phyloP scores from a whole-genome alignment of 2,113 vertebrate genomes.

The Pleuronectes platessa region DNA sequence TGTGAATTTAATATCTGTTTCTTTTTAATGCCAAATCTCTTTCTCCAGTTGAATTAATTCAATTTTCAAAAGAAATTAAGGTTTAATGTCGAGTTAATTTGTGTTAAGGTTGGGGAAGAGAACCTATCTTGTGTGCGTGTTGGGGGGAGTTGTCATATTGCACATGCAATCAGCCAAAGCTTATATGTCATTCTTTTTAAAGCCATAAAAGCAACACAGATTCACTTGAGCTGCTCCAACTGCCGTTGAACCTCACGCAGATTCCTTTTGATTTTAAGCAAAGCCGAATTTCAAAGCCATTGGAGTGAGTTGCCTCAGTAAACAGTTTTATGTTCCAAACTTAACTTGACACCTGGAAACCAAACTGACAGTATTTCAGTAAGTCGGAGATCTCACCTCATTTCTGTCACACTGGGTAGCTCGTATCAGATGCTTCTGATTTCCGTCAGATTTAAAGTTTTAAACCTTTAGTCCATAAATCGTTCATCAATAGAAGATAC shows the following conservation, averaged over 20 bases:
- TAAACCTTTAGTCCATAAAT: no score
- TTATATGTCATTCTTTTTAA: constrained; percentile 39
- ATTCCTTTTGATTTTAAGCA: constrained; percentile 14
- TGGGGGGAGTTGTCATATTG: constrained; percentile 10
- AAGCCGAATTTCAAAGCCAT: constrained; percentile 2
- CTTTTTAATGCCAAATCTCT: constrained; percentile 28
- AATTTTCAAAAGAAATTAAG: background rate
- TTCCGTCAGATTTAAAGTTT: background rate
- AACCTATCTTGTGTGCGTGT: background rate
- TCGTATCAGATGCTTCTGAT: background rate
- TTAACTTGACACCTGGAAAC: background rate
- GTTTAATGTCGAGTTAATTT: background rate
- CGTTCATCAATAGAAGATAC: no score
- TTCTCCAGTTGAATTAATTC: background rate
- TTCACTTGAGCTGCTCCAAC: background rate
- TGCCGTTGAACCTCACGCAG: constrained; percentile 13
- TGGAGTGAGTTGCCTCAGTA: background rate
- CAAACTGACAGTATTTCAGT: background rate
- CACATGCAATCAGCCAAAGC: constrained; percentile 60
- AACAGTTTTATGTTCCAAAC: background rate
- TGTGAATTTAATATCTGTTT: background rate
- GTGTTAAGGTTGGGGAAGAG: background rate
- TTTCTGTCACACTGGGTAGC: background rate
- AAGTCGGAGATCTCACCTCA: background rate
- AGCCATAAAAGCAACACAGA: constrained; percentile 53